Percentiles rank a stretch among this genome's conserved stretches.
These are phyloP conservation scores for Tupaia tana DNA, from an alignment of 2,113 vertebrate genomes.

Conservation along the genomic window DNA sequence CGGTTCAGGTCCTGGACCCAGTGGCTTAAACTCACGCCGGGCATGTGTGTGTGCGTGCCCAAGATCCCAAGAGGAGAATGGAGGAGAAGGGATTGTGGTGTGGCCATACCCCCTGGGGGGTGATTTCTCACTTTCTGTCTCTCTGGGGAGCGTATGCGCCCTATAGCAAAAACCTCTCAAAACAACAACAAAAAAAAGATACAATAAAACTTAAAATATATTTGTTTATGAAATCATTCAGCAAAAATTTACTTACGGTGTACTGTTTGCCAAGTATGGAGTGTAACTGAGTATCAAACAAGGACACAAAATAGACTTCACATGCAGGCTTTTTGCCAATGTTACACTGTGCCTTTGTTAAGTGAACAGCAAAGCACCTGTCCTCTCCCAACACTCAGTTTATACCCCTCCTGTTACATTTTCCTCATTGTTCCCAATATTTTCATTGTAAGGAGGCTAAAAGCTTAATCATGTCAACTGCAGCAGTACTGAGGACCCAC, in stretches of 20 bases:
- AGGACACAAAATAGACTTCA: neutral
- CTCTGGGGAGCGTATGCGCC: too few species aligned
- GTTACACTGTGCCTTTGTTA: neutral
- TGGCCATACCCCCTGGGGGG: too few species aligned
- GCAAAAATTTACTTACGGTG: neutral
- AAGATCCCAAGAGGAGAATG: too few species aligned
- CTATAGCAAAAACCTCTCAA: too few species aligned
- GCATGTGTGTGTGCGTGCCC: too few species aligned
- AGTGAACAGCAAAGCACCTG: neutral
- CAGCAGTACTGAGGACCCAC: neutral
- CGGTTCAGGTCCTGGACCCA: too few species aligned
- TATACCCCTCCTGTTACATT: neutral
- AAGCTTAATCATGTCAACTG: neutral
- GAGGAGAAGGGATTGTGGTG: too few species aligned
- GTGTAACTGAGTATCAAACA: slow-evolving; percentile 4
- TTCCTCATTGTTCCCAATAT: neutral
- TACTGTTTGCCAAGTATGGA: neutral
- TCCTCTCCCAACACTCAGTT: neutral
- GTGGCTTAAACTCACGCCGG: too few species aligned
- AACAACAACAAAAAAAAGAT: neutral
- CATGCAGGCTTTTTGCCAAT: neutral
- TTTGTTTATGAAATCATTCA: slow-evolving; percentile 29
- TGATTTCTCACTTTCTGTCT: too few species aligned
- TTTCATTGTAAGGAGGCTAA: neutral
- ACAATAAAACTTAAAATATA: slow-evolving; percentile 13